These are phyloP conservation scores for Camelus dromedarius DNA, from an alignment of 2,113 vertebrate species.

Conservation along the genomic window DNA sequence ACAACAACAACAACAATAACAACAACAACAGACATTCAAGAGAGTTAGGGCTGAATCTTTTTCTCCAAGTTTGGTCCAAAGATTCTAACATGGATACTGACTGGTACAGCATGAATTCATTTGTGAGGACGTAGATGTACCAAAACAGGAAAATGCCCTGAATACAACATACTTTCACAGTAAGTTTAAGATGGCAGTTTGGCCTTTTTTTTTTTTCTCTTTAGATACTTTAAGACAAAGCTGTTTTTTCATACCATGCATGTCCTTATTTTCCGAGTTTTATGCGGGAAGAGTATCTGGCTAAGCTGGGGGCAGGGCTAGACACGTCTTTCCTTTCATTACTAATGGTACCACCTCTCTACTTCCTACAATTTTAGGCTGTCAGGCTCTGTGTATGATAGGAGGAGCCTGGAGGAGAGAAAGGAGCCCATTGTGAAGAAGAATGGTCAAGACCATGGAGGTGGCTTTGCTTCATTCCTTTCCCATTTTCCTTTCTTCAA, in stretches of 20 bases:
- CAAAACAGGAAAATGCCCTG: neutral
- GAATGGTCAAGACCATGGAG: slow-evolving; percentile 64
- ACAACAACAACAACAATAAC: slow-evolving; percentile 68
- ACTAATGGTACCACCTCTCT: neutral
- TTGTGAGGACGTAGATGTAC: neutral
- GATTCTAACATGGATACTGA: neutral
- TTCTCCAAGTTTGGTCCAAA: neutral
- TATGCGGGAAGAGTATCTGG: slow-evolving; percentile 42
- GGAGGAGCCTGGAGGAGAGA: slow-evolving; percentile 47
- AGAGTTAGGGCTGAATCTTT: slow-evolving; percentile 59
- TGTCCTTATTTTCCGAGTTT: slow-evolving; percentile 62
- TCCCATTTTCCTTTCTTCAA: slow-evolving; percentile 64
- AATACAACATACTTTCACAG: neutral
- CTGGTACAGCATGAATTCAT: neutral
- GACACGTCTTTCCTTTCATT: slow-evolving; percentile 16
- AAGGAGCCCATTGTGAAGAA: slow-evolving; percentile 53
- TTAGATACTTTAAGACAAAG: slow-evolving; percentile 56
- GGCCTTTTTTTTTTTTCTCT: neutral
- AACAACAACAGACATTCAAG: slow-evolving; percentile 60
- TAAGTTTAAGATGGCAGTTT: neutral
- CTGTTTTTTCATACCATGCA: neutral
- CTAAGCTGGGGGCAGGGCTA: slow-evolving; percentile 23
- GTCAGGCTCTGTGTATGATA: neutral
- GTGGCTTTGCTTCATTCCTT: slow-evolving; percentile 61
- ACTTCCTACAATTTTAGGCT: slow-evolving; percentile 65